Conservation (phyloP, 2,888 invertebrate species). For the Megaustenia siamemsis region DNA sequence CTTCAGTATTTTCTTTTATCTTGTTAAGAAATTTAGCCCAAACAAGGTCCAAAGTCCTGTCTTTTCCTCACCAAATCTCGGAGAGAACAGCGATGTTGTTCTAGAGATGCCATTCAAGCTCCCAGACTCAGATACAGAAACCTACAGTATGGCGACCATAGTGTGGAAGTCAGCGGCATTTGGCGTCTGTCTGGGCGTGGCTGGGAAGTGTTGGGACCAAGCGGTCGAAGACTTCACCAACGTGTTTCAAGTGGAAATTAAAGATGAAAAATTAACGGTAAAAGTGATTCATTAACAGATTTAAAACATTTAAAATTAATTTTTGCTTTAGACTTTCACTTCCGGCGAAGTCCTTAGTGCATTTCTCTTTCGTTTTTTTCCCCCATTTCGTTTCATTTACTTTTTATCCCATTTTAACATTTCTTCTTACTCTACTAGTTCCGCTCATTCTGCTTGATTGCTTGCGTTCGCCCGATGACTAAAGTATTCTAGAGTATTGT, state of each 20-base stretch:
- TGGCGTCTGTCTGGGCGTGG: conserved; percentile 64
- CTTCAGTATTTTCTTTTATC: conserved; percentile 42
- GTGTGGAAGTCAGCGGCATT: conserved; percentile 68
- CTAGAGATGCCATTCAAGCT: not conserved
- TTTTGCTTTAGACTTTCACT: not conserved
- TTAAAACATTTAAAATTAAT: not conserved
- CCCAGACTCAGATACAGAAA: not conserved
- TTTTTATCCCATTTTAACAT: too few relatives aligned
- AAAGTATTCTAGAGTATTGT: too few relatives aligned
- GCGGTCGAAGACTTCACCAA: conserved; percentile 62
- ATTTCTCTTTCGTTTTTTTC: not conserved
- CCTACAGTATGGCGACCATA: conserved; percentile 63
- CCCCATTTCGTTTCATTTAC: too few relatives aligned
- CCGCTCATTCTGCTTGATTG: too few relatives aligned
- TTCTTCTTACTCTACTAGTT: too few relatives aligned
- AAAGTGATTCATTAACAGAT: too few relatives aligned
- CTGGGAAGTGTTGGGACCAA: conserved; percentile 70
- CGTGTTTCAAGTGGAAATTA: conserved; percentile 60
- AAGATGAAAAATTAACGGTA: not conserved
- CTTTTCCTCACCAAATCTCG: not conserved
- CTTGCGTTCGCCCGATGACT: too few relatives aligned
- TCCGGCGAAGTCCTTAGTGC: not conserved
- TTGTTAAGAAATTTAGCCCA: conserved; percentile 13
- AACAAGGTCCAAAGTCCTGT: not conserved
- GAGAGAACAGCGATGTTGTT: not conserved